Percentiles rank a stretch among this genome's conserved stretches.
These are phyloP conservation scores for Petromus typicus DNA, from an alignment of 2,113 vertebrate genomes.

Conservation along the genomic window DNA sequence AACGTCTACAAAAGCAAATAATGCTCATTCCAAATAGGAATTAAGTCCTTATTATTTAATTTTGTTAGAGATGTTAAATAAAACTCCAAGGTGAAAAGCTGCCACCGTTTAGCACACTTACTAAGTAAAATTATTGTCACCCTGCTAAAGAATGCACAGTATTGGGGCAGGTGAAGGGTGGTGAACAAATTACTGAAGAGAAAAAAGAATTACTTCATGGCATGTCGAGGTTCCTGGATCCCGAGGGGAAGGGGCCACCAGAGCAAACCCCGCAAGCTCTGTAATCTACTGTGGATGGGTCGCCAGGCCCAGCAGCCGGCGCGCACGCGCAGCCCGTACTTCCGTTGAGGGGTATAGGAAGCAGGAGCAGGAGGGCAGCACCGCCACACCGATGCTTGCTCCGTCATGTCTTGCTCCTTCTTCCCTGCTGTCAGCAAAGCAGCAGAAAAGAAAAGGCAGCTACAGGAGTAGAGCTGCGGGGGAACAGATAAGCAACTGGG, in stretches of 20 bases:
- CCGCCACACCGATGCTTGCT: not conserved
- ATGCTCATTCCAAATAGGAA: not conserved
- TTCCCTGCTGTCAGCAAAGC: not conserved
- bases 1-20: not conserved
- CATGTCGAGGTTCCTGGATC: not conserved
- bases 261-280: not conserved
- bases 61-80: not conserved
- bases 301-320: rapidly evolving
- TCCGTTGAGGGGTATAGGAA: not conserved
- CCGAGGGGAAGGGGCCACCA: not conserved
- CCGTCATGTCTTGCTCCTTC: not conserved
- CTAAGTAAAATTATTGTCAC: not conserved
- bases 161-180: not conserved
- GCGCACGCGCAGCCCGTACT: not conserved
- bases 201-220: not conserved
- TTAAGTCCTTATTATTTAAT: not conserved
- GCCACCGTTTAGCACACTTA: not conserved
- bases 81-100: not conserved
- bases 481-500: not conserved
- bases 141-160: not conserved
- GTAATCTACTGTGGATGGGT: not conserved
- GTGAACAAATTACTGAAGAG: not conserved
- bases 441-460: not conserved
- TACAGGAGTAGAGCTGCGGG: not conserved
- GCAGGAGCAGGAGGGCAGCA: not conserved